phyloP scores from a whole-genome alignment of 2,797 vertebrate species.

The Eulemur albifrons region DNA sequence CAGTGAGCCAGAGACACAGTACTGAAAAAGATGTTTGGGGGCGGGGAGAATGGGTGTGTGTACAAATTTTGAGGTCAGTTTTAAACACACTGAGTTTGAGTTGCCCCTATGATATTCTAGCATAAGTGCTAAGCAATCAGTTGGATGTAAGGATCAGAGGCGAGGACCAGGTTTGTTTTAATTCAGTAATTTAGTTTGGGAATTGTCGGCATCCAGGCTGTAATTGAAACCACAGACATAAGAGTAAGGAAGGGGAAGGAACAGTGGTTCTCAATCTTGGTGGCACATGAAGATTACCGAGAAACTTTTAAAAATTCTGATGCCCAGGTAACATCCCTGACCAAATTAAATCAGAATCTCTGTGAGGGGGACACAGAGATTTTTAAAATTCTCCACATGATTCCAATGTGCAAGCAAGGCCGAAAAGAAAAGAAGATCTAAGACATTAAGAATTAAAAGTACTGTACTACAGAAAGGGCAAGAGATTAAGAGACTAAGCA shows the following conservation, averaged over 20 bases:
- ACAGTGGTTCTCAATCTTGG: not conserved
- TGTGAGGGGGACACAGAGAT: not conserved
- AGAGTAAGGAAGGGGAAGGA: not conserved
- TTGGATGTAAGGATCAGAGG: not conserved
- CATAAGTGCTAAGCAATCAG: not conserved
- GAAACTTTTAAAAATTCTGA: not conserved
- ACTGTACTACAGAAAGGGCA: not conserved
- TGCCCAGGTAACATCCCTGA: not conserved
- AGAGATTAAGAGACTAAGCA: not conserved
- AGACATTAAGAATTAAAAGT: not conserved
- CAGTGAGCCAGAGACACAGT: not conserved
- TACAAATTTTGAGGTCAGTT: not conserved
- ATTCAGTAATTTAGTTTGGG: slow-evolving; percentile 11
- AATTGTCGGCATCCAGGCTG: not conserved
- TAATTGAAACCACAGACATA: not conserved
- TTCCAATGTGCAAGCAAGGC: not conserved
- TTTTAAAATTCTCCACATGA: not conserved
- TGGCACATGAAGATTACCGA: not conserved
- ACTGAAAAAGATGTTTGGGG: not conserved
- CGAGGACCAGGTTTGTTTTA: slow-evolving; percentile 19
- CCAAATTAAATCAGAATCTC: slow-evolving; percentile 17
- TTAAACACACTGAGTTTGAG: not conserved
- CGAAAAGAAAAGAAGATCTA: not conserved
- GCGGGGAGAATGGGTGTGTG: not conserved
- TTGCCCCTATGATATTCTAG: not conserved